Base-by-base conservation (phyloP, 2,797 vertebrate species). In the Sparidentex hasta region DNA sequence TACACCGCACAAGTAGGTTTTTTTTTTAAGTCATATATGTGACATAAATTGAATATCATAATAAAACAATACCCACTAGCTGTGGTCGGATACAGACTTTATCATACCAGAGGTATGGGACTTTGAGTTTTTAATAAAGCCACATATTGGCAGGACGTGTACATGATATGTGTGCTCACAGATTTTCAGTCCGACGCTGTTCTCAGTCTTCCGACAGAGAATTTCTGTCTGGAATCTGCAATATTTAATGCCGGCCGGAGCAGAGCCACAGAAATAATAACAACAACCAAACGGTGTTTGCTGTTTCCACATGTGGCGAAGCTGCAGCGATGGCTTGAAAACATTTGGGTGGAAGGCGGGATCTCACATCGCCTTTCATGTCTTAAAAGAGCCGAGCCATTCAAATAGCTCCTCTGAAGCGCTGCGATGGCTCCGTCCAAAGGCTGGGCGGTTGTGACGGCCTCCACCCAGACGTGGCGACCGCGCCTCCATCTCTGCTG, bases 401-500 rank as follows among this genome's bases (percentile, higher is more conserved):
- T 81, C 65, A 88, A 87, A 87, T 67, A 43, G 44, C 51, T 75
- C 64, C 74, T 90, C 74, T 92, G 89, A 87, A 89, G 87, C 44
- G 41, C 61, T 12, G 67, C n/a, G 77, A 80, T 67, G 73, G 67
- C 82, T 81, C 68, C 85, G 75, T 78, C 78, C 51, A 71, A 83
- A 65, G 65, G 78, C 58, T 52, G 82, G 33, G 7, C 8, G 70
- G 72, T 69, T 46, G 82, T 61, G 81, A 62, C 75, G 61, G 73
- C 87, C 86, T 72, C 81, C 58, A 61, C 85, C 81, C 86, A 86
- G 85, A 87, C 50, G 56, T 21, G 43, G 47, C 38, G 38, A 80
- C 79, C 58, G 64, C 51, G 55, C 55, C 80, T 78, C 84, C 85
- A 74, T 88, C 85, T 93, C 91, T 92, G 90, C 85, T 87, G 87